Evolutionary conservation across 2,113 vertebrate genomes (phyloP), one percentile per base, ranked within the genome.

Genomic region (Herpailurus yagouaroundi): DNA sequence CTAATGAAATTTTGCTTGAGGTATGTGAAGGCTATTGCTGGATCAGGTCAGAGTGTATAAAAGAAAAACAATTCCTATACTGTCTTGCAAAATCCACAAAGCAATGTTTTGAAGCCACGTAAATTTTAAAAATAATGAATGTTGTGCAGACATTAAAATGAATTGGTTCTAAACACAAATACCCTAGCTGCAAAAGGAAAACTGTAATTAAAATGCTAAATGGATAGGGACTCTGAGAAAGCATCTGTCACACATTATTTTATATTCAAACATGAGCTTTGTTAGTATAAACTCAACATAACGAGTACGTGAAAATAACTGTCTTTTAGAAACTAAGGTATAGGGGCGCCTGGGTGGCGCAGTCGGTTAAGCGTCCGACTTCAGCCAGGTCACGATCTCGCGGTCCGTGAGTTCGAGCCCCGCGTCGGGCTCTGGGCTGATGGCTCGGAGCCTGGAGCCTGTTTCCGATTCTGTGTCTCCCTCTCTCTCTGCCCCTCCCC

Each of bases 261-360:
- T 92, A 69, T 94, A 80, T 76, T 88, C 31, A 95, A 64, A 81
- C 19, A 48, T 83, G 55, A 93, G 50, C 25, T 94, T 95, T 86
- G 1, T 95, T 93, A 94, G n/a, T 94, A 88, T 96, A 95, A 98
- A 85, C 57, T 96, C 50, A 92, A 57, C 15, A n/a, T 81, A 90
- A 11, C 1, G 45, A 60, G 27, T 97, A 2, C 64, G 29, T 95
- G 80, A 94, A 95, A 97, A 89, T 95, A 94, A 96, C 63, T 95
- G 91, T 85, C 33, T 74, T 82, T 81, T 27, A 3, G 41, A 95
- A 97, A 82, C 57, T 15, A 94, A 23, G 27, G 48, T 95, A 38
- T 95, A 92, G n/a, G n/a, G n/a, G n/a, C n/a, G n/a, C n/a, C n/a
- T n/a, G n/a, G n/a, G n/a, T n/a, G n/a, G n/a, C n/a, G n/a, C n/a